These are phyloP conservation scores for Microctenopoma steveboyesi DNA, from an alignment of 2,797 vertebrate genomes.

Conservation along the genomic window DNA sequence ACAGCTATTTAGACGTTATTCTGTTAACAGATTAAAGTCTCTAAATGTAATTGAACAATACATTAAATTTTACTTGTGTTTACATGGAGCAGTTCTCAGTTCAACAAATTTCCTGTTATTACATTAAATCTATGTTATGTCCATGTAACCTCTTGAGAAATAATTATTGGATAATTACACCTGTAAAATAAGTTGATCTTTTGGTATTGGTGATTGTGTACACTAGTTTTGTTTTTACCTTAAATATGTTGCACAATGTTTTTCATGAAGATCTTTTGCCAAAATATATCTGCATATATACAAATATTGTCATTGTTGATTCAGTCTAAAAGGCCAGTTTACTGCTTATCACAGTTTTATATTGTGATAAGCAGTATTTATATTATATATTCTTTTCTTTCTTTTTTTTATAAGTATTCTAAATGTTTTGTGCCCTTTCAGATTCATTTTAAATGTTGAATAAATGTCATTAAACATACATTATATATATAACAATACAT, in stretches of 20 bases:
- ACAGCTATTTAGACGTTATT: background rate
- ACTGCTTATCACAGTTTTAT: conserved; percentile 2
- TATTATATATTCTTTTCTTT: background rate
- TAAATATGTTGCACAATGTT: conserved; percentile 33
- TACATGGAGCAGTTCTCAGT: too few relatives aligned
- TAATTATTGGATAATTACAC: background rate
- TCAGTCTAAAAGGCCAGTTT: conserved; percentile 32
- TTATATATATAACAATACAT: too few relatives aligned
- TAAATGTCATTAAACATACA: conserved; percentile 42
- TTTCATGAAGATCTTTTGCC: conserved; percentile 6
- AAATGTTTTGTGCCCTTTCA: conserved; percentile 9
- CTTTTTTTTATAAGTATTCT: conserved; percentile 22
- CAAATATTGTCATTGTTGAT: conserved; percentile 3
- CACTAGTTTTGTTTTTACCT: conserved; percentile 4
- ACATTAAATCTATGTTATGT: too few relatives aligned
- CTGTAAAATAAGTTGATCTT: background rate
- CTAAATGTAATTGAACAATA: background rate
- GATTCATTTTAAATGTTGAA: conserved; percentile 51
- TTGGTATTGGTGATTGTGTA: background rate
- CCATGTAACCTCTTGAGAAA: too few relatives aligned
- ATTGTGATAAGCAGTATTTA: too few relatives aligned
- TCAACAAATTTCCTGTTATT: too few relatives aligned
- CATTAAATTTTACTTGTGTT: too few relatives aligned
- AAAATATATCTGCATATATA: background rate
- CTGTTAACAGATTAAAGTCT: background rate